Evolutionary conservation across 1,140 invertebrate genomes (phyloP).

Genomic region (Drosophila ironensis): DNA sequence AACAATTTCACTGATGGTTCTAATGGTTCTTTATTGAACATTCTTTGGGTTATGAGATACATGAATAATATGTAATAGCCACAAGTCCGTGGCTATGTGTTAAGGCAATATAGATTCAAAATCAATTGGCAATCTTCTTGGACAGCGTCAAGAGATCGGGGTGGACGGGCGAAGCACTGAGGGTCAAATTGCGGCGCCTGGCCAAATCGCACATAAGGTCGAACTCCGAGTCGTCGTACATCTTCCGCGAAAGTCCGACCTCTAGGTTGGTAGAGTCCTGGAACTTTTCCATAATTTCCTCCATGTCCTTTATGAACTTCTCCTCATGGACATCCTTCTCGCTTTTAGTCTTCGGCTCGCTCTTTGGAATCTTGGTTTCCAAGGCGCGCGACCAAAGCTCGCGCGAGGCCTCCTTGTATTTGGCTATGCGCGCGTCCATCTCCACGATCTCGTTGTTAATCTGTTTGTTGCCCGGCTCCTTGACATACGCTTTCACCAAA

Average conservation of each 20-base stretch:
- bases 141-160: slow-evolving; percentile 36
- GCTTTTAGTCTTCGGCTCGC: not conserved
- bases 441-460: slow-evolving; percentile 43
- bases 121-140: slow-evolving; percentile 7
- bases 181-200: slow-evolving; percentile 27
- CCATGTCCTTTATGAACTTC: slow-evolving; percentile 15
- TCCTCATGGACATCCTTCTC: not conserved
- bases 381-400: slow-evolving; percentile 57
- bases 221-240: slow-evolving; percentile 29
- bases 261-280: not conserved
- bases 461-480: slow-evolving; percentile 47
- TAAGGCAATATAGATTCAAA: not conserved
- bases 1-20: too few relatives aligned
- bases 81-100: not conserved
- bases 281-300: slow-evolving; percentile 30
- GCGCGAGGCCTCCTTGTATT: slow-evolving; percentile 37
- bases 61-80: too few relatives aligned
- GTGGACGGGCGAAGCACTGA: slow-evolving; percentile 37
- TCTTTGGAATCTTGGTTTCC: not conserved
- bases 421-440: slow-evolving; percentile 29
- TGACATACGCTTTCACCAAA: slow-evolving; percentile 41
- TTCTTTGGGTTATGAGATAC: too few relatives aligned
- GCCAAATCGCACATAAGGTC: slow-evolving; percentile 18
- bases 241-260: slow-evolving; percentile 20
- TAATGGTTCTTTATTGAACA: too few relatives aligned